A percentile compares a stretch with the other conserved stretches of the same genome.
phyloP scores from a whole-genome alignment of 2,888 invertebrate species.

The Plagodis dolabraria region DNA sequence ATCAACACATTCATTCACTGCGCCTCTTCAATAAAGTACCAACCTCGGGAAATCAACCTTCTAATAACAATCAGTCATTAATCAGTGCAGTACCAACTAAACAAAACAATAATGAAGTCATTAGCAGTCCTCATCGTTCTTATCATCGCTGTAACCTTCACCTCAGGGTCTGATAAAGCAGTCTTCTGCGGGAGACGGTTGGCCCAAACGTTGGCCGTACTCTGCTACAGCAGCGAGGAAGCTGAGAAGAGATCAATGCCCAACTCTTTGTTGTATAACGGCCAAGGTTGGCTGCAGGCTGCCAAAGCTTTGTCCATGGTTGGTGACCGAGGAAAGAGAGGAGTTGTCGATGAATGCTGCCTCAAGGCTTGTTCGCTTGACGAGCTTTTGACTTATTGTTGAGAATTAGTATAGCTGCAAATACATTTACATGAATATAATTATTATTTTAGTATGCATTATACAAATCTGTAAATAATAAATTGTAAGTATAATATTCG shows the following conservation, averaged over 20 bases:
- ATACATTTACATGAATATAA: too few relatives aligned
- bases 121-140: background rate
- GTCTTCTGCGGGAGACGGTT: conserved; percentile 4
- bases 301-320: background rate
- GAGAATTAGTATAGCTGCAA: background rate
- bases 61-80: too few relatives aligned
- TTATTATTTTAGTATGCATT: too few relatives aligned
- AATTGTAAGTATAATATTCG: too few relatives aligned
- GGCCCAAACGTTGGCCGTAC: conserved; percentile 7
- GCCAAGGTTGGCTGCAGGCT: conserved; percentile 6
- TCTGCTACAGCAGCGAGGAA: background rate
- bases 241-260: background rate
- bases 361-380: conserved; percentile 4
- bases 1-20: background rate
- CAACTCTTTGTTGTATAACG: conserved; percentile 1
- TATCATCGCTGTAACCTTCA: background rate
- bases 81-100: background rate
- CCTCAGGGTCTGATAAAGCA: background rate
- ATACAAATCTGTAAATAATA: too few relatives aligned
- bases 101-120: background rate
- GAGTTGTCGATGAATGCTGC: conserved; percentile 11
- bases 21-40: background rate
- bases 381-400: conserved; percentile 9
- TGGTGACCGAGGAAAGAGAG: background rate
- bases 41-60: too few relatives aligned